Evolutionary conservation across 2,888 invertebrate genomes (phyloP), one percentile per base, ranked within the genome.

Genomic region (Torymus auratus): DNA sequence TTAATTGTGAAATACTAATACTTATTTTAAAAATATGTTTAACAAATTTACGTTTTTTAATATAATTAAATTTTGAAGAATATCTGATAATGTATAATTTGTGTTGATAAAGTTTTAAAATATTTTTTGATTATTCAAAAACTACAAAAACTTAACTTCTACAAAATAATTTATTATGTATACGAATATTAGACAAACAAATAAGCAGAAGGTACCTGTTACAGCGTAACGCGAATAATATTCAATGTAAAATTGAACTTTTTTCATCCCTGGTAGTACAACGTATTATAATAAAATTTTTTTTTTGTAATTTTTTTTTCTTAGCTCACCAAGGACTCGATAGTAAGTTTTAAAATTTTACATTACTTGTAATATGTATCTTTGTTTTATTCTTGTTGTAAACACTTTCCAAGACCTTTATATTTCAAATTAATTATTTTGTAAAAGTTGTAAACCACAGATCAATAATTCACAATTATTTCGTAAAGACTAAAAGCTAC

Each of bases 261-360:
- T 41, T 41, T 41, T 41, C 41, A 41, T 41, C 7, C 7, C 41
- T 41, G 41, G 7, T 41, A 41, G 41, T 41, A 41, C 0, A 41
- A 41, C 41, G 1, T 7, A 41, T 7, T 41, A 41, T 41, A 13
- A 56, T 11, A 3, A 68, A 64, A 41, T 11, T 4, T 14, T 13
- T 52, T 14, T 41, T 2, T 41, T 17, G 60, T 69, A 58, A 53
- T 65, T 65, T 55, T 70, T 75, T 81, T 74, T 78, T 77, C 72
- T 65, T 78, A 84, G 84, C 84, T 52, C 83, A 80, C 83, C 82
- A 83, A 79, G 85, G 84, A 82, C 79, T 81, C 11, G 79, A 83
- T 80, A 84, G 84, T 85, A 85, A 85, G 85, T 85, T 41, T 41
- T 41, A 41, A 41, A 41, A 10, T 41, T 41, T 41, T 41, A 41